Base-by-base conservation (phyloP, 2,888 invertebrate species). In the Trilocha varians region DNA sequence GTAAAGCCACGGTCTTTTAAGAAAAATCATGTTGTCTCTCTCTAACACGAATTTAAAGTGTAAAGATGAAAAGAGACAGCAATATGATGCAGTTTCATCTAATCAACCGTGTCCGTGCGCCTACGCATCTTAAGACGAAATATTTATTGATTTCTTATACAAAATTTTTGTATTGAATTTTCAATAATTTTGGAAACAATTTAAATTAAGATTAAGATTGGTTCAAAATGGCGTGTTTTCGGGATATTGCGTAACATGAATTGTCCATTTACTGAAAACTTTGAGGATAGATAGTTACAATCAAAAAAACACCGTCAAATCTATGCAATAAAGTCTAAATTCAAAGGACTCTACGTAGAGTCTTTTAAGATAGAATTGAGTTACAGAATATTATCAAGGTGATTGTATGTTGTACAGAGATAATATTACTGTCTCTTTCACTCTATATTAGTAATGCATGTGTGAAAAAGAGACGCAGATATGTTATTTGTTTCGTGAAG, bases 81-180 rank as follows among this genome's bases (percentile, higher is more conserved):
- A 54, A 62, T 42, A 60, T 68, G 73, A 73, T 72, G 74, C 72
- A 71, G 73, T 70, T 65, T 65, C 73, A 67, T 61, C 82, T 80
- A 83, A 84, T 84, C 66, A 82, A 62, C 71, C 84, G 82, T 83
- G 70, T 79, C 84, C 72, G 75, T 61, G 67, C 75, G 77, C 70
- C 53, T 60, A 68, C 75, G 78, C 80, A 79, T 79, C 78, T 53
- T 47, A 53, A 46, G 50, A 61, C 59, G 48, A 72, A 75, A 65
- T 69, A 62, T 65, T 58, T 46, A 40, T 41, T 38, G 15, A 18
- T 15, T 35, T 16, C 34, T 1, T 40, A 39, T 35, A 4, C 25
- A 11, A 9, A 9, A 3, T 25, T 4, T 25, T 3, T 25, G 6
- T 25, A 9, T 5, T 25, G 2, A 1, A 25, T 25, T 3, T 25